phyloP scores from a whole-genome alignment of 1,140 invertebrate genomes.

The Eriosoma lanigerum region DNA sequence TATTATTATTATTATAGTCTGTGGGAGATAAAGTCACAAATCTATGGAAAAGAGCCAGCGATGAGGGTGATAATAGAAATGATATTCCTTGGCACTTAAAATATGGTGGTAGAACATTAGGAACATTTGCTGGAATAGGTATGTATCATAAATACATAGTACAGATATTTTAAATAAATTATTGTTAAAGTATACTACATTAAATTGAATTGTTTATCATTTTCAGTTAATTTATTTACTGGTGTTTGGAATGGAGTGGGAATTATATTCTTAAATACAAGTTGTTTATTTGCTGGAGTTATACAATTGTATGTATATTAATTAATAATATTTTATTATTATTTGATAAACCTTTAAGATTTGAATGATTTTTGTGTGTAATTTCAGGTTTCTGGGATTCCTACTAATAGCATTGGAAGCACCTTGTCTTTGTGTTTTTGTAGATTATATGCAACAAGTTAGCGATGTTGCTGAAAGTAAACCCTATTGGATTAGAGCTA shows the following conservation, averaged over 20 bases:
- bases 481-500: constrained; percentile 89
- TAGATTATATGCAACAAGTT: constrained; percentile 85
- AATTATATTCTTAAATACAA: constrained; percentile 67
- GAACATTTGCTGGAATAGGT: constrained; percentile 81
- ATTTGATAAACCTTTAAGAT: too few relatives aligned
- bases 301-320: constrained; percentile 74
- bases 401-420: constrained; percentile 84
- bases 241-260: constrained; percentile 77
- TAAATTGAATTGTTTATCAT: constrained; percentile 54
- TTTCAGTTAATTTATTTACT: constrained; percentile 83
- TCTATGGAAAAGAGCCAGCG: constrained; percentile 74
- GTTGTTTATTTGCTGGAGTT: constrained; percentile 78
- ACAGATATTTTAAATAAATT: neutral
- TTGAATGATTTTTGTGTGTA: neutral
- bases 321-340: neutral
- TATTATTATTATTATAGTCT: constrained; percentile 65
- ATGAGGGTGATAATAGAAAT: constrained; percentile 72
- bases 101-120: constrained; percentile 78
- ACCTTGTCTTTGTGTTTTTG: constrained; percentile 91
- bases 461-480: constrained; percentile 78
- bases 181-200: neutral
- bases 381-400: constrained; percentile 74
- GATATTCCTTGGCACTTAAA: constrained; percentile 87
- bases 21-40: constrained; percentile 74
- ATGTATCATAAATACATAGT: constrained; percentile 58